Conservation (phyloP, 2,888 invertebrate species). For the Lacanobia wlatinum region DNA sequence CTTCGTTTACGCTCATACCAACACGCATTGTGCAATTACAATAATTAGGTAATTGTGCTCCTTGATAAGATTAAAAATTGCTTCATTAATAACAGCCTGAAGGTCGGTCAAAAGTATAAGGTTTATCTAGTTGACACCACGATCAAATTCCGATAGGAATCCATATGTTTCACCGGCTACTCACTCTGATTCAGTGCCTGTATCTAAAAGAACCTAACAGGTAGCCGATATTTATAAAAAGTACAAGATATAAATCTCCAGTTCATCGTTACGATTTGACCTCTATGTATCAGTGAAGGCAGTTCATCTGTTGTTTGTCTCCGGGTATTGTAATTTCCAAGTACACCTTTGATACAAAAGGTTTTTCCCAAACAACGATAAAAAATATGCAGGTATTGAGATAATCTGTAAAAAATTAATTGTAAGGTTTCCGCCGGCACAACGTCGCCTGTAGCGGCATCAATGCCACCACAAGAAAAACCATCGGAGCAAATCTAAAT, state of each 20-base stretch:
- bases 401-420: background rate
- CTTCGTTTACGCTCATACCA: background rate
- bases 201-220: no score
- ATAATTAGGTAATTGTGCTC: background rate
- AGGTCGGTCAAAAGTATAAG: conserved; percentile 37
- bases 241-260: no score
- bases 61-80: conserved; percentile 40
- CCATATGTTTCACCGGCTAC: no score
- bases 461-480: no score
- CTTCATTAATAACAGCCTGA: conserved; percentile 37
- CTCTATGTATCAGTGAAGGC: background rate
- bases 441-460: no score
- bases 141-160: conserved; percentile 15
- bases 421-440: no score
- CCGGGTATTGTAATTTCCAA: background rate
- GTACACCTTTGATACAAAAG: background rate
- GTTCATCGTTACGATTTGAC: background rate
- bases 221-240: no score
- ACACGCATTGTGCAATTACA: conserved; percentile 40
- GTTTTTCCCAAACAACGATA: background rate
- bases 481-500: no score
- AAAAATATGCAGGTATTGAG: background rate
- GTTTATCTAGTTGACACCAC: conserved; percentile 6
- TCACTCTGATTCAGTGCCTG: no score
- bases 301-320: background rate